phyloP scores from a whole-genome alignment of 2,888 invertebrate species.

The Rhimphoctona megacephalus region DNA sequence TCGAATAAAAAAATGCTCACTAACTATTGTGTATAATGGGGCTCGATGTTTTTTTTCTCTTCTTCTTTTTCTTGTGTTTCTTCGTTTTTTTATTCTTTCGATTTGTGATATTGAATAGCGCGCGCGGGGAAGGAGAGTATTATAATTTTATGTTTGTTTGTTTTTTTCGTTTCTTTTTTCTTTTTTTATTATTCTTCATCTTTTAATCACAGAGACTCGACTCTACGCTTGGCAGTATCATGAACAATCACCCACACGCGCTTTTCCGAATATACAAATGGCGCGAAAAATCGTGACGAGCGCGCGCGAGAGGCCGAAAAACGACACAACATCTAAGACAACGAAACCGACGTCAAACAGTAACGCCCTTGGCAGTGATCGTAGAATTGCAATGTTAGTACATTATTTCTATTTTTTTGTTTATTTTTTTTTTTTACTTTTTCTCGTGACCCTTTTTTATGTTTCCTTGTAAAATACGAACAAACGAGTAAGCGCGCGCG shows the following conservation, averaged over 20 bases:
- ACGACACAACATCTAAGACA: slow-evolving; percentile 74
- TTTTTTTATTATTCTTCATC: slow-evolving; percentile 45
- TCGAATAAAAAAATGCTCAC: slow-evolving; percentile 16
- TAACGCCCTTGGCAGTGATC: slow-evolving; percentile 84
- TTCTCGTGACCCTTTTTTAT: slow-evolving; percentile 32
- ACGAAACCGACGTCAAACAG: slow-evolving; percentile 80
- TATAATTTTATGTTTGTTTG: slow-evolving; percentile 45
- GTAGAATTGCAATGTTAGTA: slow-evolving; percentile 80
- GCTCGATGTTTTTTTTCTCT: slow-evolving; percentile 41
- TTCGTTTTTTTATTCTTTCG: slow-evolving; percentile 45
- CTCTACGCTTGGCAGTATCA: slow-evolving; percentile 82
- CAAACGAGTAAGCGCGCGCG: slow-evolving; percentile 44
- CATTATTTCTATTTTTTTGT: slow-evolving; percentile 29
- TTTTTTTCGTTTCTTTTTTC: slow-evolving; percentile 18
- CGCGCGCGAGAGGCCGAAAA: slow-evolving; percentile 71
- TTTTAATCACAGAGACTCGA: slow-evolving; percentile 77
- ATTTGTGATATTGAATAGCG: slow-evolving; percentile 49
- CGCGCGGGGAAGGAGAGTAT: slow-evolving; percentile 57
- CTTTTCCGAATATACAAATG: slow-evolving; percentile 53
- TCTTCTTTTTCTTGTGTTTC: slow-evolving; percentile 18
- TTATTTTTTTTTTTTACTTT: slow-evolving; percentile 36
- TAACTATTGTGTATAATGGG: slow-evolving; percentile 7
- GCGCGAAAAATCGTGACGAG: slow-evolving; percentile 51
- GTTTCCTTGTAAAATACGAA: slow-evolving; percentile 57
- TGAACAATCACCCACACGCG: slow-evolving; percentile 79